Conservation (phyloP, 2,113 vertebrate genomes). For the Heptranchias perlo region DNA sequence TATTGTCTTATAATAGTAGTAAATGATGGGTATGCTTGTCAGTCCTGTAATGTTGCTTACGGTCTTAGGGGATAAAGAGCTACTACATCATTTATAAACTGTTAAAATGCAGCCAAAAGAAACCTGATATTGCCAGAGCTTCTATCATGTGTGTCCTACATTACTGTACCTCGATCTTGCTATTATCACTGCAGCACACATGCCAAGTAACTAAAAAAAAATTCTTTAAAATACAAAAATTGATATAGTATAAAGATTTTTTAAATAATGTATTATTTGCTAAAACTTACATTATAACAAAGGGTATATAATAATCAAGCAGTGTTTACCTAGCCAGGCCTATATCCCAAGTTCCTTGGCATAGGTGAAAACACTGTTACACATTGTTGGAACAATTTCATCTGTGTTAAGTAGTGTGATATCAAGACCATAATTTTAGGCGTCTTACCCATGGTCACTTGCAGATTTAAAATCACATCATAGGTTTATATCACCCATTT, state of each 20-base stretch:
- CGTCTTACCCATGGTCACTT: background rate
- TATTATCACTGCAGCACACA: background rate
- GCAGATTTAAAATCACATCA: background rate
- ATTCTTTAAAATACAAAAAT: background rate
- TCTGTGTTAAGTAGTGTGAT: background rate
- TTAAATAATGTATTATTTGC: background rate
- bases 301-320: background rate
- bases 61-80: constrained; percentile 12
- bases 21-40: background rate
- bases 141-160: background rate
- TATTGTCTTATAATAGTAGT: background rate
- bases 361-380: background rate
- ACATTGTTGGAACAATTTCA: background rate
- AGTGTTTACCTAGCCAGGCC: background rate
- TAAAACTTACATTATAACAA: background rate
- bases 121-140: background rate
- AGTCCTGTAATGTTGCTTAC: background rate
- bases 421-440: background rate
- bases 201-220: background rate
- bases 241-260: background rate
- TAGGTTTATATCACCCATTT: background rate
- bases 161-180: background rate
- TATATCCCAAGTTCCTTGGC: background rate
- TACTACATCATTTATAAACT: constrained; percentile 10
- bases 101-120: background rate